Base-by-base conservation (phyloP, 2,888 invertebrate genomes). In the Aleiodes alternator region DNA sequence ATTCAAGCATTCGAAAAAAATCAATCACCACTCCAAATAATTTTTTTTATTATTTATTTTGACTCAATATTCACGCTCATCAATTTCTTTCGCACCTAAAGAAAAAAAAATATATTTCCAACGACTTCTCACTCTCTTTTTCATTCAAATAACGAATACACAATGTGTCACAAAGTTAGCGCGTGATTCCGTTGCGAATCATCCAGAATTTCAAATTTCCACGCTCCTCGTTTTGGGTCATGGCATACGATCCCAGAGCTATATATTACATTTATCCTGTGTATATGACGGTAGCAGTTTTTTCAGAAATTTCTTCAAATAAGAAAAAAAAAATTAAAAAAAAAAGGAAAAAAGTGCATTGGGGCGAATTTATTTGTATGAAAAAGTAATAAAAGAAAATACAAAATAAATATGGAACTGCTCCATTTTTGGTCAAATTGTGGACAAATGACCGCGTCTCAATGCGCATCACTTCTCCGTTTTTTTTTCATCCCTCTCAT, bases 381-480 rank as follows among this genome's bases (percentile, higher is more conserved):
- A 34, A 69, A 34, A 70, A 23, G 12, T 64, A 56, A 53, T 56
- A 57, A 61, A 55, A 51, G 38, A 50, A 72, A 38, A 55, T 31
- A 70, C 38, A 38, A 55, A 74, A 82, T 83, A 84, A 85, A 86
- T 84, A 82, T 81, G 76, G 77, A 61, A 74, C 51, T 72, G 81
- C 83, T 83, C 81, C 82, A 84, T 87, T 87, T 86, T 83, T 81
- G 85, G 84, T 82, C 79, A 86, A 87, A 84, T 86, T 84, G 87
- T 82, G 87, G 87, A 87, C 87, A 87, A 87, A 87, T 87, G 87
- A 86, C 82, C 82, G 82, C 80, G 80, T 80, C 80, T 81, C 83
- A 78, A 74, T 79, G 64, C 73, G 64, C 73, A 23, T 56, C 38
- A 48, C 51, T 12, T n/a, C 5, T 50, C 51, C 48, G 43, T 11